Evolutionary conservation across 2,888 invertebrate species (phyloP).

Genomic region (Troides aeacus): DNA sequence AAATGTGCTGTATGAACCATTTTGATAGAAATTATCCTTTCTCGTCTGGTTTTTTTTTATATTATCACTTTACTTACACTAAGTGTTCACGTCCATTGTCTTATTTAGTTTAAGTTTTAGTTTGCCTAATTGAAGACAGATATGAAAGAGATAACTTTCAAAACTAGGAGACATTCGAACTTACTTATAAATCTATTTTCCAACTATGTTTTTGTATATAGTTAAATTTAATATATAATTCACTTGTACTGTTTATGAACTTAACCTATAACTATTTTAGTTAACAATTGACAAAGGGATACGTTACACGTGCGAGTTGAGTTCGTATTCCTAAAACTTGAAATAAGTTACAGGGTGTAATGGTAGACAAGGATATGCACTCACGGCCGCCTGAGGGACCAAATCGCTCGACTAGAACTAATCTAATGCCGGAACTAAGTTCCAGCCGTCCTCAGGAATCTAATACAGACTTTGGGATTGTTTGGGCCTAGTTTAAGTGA

Average conservation of each 20-base stretch:
- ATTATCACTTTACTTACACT: too few species aligned
- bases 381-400: constrained; percentile 51
- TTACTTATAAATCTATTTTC: too few species aligned
- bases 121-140: too few species aligned
- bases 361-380: constrained; percentile 77
- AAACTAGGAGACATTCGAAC: too few species aligned
- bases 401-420: constrained; percentile 54
- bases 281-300: constrained; percentile 41
- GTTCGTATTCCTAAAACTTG: constrained; percentile 52
- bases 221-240: not conserved
- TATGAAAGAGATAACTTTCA: too few species aligned
- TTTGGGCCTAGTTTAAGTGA: constrained; percentile 30
- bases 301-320: constrained; percentile 37
- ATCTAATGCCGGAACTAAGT: constrained; percentile 65
- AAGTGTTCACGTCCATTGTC: too few species aligned
- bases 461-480: constrained; percentile 31
- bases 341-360: constrained; percentile 67
- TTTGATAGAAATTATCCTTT: too few species aligned
- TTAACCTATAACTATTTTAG: not conserved
- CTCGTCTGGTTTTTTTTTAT: too few species aligned
- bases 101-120: too few species aligned
- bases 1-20: not conserved
- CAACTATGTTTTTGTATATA: too few species aligned
- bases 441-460: constrained; percentile 35
- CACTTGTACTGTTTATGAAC: not conserved